These are phyloP conservation scores for Petrocephalus microphthalmus DNA, from an alignment of 2,113 vertebrate genomes.

Conservation along the genomic window DNA sequence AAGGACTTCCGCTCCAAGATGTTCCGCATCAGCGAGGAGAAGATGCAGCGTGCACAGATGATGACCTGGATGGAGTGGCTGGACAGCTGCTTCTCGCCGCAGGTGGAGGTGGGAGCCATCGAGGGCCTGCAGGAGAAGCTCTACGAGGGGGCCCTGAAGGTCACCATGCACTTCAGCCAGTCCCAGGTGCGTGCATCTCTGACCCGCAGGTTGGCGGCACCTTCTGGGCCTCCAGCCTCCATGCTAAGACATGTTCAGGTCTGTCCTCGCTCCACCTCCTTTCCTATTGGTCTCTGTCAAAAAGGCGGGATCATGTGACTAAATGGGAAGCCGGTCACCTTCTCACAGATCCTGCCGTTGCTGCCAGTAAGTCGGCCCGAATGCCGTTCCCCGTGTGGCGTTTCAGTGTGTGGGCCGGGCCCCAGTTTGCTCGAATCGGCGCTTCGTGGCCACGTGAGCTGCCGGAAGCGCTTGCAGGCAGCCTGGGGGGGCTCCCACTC, in stretches of 20 bases:
- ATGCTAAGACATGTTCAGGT: background rate
- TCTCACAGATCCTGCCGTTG: background rate
- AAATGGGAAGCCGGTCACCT: slow-evolving; percentile 47
- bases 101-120: slow-evolving; percentile 64
- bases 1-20: slow-evolving; percentile 92
- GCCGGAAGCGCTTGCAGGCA: background rate
- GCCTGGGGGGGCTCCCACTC: background rate
- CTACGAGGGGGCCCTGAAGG: slow-evolving; percentile 72
- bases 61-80: slow-evolving; percentile 86
- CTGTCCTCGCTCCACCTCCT: background rate
- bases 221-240: background rate
- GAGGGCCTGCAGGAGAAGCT: slow-evolving; percentile 73
- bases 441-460: background rate
- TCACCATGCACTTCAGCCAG: slow-evolving; percentile 87
- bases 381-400: background rate
- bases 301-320: slow-evolving; percentile 33
- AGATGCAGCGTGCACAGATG: slow-evolving; percentile 74
- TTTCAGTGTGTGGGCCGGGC: background rate
- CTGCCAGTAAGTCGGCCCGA: background rate
- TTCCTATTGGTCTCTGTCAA: background rate
- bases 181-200: slow-evolving; percentile 69
- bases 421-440: background rate
- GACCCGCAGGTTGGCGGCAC: background rate
- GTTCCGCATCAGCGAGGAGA: slow-evolving; percentile 82
- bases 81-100: slow-evolving; percentile 78